phyloP scores from a whole-genome alignment of 1,140 invertebrate species.

The Plutomurus gul region DNA sequence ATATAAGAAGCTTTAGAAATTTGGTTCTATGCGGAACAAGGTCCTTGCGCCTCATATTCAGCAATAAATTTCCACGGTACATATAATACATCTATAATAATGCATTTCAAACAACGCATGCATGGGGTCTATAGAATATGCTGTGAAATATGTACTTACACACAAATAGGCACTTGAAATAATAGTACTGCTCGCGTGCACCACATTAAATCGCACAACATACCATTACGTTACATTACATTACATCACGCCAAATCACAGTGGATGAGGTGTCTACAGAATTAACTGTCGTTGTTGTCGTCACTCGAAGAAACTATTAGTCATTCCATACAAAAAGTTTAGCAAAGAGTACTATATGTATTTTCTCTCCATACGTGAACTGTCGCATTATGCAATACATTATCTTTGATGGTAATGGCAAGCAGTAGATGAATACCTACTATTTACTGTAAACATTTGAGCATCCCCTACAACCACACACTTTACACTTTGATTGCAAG shows the following conservation, averaged over 20 bases:
- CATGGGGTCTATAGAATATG: too few relatives aligned
- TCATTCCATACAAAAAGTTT: neutral
- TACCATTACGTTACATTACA: neutral
- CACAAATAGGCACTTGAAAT: neutral
- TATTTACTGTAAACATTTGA: neutral
- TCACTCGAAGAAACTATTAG: constrained; percentile 10
- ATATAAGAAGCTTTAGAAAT: too few relatives aligned
- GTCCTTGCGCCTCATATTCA: too few relatives aligned
- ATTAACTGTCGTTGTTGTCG: constrained; percentile 6
- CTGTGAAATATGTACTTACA: too few relatives aligned
- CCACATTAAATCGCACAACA: neutral
- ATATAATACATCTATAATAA: too few relatives aligned
- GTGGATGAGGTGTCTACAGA: constrained; percentile 12
- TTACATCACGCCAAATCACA: neutral
- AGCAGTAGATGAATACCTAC: neutral
- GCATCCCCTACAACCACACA: neutral
- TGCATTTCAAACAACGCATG: too few relatives aligned
- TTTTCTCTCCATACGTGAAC: neutral
- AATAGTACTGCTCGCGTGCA: neutral
- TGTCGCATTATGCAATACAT: constrained; percentile 19
- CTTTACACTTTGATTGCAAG: neutral
- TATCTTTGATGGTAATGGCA: constrained; percentile 23
- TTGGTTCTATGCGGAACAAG: too few relatives aligned
- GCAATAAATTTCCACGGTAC: too few relatives aligned
- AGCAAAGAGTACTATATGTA: neutral